A percentile compares a stretch with the other conserved stretches of the same genome.
Conservation (phyloP, 2,888 invertebrate genomes). For the Camptogramma bilineatum region DNA sequence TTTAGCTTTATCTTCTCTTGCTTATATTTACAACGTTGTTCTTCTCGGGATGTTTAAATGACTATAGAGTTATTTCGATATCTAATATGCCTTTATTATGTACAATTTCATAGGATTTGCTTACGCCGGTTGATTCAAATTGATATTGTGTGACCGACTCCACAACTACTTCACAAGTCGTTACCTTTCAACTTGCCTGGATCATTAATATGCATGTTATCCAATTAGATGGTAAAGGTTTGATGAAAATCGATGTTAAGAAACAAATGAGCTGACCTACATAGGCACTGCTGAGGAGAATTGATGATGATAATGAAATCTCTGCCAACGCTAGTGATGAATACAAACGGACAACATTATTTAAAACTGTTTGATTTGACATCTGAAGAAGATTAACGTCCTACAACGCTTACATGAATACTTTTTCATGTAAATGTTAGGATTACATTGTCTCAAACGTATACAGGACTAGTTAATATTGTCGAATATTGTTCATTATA, state of each 20-base stretch:
- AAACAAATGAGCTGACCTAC: not conserved
- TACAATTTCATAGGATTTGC: no score
- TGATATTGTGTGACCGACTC: no score
- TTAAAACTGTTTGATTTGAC: slow-evolving; percentile 19
- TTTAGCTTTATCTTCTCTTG: no score
- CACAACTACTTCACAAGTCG: no score
- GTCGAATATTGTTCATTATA: no score
- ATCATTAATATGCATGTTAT: not conserved
- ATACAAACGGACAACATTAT: slow-evolving; percentile 12
- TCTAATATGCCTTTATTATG: no score
- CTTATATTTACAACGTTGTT: no score
- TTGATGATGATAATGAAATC: slow-evolving; percentile 17
- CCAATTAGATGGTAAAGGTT: not conserved
- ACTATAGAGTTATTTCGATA: no score
- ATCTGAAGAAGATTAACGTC: slow-evolving; percentile 23
- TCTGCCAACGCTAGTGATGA: slow-evolving; percentile 13
- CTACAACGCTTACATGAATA: slow-evolving; percentile 2
- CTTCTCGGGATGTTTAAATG: no score
- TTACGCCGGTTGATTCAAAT: no score
- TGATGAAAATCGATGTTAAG: not conserved
- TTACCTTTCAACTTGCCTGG: not conserved
- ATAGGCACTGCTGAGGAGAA: not conserved
- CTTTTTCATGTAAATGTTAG: slow-evolving; percentile 1
- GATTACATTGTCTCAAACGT: not conserved
- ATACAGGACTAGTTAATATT: no score